phyloP scores from a whole-genome alignment of 2,797 vertebrate genomes.

The Bryconaethiops microstoma region DNA sequence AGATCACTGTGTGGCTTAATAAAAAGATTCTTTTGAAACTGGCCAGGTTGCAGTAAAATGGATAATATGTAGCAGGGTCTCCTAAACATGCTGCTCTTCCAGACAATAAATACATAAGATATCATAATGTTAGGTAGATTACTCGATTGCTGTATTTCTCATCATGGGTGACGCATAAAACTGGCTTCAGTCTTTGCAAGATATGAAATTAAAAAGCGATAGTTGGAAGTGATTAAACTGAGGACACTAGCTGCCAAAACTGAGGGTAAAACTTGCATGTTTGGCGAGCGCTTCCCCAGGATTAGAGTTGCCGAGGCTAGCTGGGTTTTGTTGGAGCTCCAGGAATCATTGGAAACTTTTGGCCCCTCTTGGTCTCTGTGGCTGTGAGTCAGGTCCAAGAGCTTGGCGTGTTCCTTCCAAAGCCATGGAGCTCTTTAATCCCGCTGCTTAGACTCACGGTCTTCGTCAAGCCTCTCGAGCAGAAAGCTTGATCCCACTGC shows the following conservation, averaged over 20 bases:
- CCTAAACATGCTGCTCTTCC: too few relatives aligned
- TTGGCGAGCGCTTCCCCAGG: background rate
- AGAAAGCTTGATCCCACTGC: background rate
- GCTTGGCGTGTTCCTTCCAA: conserved; percentile 9
- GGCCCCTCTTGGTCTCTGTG: background rate
- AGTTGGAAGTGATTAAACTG: background rate
- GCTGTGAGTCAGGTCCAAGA: background rate
- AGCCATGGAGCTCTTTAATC: conserved; percentile 15
- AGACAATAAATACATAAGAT: too few relatives aligned
- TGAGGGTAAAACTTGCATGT: background rate
- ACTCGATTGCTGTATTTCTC: too few relatives aligned
- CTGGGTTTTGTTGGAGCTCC: background rate
- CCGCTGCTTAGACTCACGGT: conserved; percentile 2
- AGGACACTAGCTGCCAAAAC: background rate
- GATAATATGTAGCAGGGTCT: too few relatives aligned
- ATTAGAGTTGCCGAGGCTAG: background rate
- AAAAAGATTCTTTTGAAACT: too few relatives aligned
- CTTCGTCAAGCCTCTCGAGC: conserved; percentile 2
- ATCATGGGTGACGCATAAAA: too few relatives aligned
- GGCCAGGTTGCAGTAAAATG: too few relatives aligned
- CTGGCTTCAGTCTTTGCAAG: too few relatives aligned
- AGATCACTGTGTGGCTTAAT: too few relatives aligned
- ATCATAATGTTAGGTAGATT: too few relatives aligned
- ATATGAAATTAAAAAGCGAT: background rate
- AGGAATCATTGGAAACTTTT: background rate